Conservation (phyloP, 2,797 vertebrate genomes). For the Meriones psammophilus region DNA sequence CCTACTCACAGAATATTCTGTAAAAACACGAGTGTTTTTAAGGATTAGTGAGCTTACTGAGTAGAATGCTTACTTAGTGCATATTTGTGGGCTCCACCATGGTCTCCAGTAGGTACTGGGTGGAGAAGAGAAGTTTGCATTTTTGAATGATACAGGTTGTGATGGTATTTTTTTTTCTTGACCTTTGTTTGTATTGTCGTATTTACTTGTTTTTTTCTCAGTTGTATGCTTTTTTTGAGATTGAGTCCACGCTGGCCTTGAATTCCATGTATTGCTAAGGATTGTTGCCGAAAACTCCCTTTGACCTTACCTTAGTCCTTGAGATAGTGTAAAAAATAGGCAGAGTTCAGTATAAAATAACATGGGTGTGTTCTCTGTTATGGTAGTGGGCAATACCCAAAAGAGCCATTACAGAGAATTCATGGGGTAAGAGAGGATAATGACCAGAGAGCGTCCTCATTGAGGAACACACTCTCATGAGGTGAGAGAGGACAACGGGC, state of each 20-base stretch:
- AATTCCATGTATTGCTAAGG: neutral
- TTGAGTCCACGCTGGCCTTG: neutral
- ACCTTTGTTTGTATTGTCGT: neutral
- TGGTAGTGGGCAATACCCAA: no score
- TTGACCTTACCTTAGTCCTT: neutral
- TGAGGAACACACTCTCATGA: neutral
- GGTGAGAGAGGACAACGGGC: neutral
- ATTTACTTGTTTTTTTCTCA: neutral
- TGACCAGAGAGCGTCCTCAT: neutral
- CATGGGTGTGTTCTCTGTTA: neutral
- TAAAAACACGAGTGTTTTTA: neutral
- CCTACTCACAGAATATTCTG: neutral
- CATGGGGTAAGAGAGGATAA: neutral
- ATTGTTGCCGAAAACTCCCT: neutral
- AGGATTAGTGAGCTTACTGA: neutral
- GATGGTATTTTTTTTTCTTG: neutral
- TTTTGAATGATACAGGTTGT: neutral
- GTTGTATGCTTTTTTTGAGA: neutral
- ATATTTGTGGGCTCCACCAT: neutral
- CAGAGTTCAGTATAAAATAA: neutral
- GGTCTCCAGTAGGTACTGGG: neutral
- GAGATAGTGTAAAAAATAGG: neutral
- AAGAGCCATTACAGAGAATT: neutral
- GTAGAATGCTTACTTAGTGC: neutral
- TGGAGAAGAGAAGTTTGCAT: neutral